Conservation (phyloP, 1,140 invertebrate genomes). For the Zeugodacus cucurbitae region DNA sequence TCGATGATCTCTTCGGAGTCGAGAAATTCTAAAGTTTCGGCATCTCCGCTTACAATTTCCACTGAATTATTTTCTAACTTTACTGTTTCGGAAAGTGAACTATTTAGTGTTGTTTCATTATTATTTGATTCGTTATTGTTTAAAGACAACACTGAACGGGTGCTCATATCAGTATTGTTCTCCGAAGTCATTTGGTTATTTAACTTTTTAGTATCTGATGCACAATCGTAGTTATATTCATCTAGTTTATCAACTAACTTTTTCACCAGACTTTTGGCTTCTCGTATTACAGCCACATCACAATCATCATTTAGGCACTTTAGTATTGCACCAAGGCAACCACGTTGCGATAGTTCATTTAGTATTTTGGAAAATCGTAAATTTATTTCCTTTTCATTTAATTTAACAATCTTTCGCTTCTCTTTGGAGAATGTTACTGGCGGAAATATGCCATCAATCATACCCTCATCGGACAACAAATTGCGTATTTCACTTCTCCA, state of each 20-base stretch:
- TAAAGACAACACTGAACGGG: background rate
- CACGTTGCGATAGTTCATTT: slow-evolving; percentile 73
- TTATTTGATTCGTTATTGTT: background rate
- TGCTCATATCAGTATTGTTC: background rate
- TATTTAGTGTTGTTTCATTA: background rate
- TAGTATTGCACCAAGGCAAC: slow-evolving; percentile 76
- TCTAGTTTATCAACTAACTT: slow-evolving; percentile 68
- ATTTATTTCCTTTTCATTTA: slow-evolving; percentile 76
- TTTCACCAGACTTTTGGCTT: slow-evolving; percentile 70
- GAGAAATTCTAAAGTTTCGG: background rate
- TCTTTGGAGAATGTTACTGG: slow-evolving; percentile 82
- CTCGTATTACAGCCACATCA: slow-evolving; percentile 76
- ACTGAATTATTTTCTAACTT: background rate
- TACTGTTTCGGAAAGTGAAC: background rate
- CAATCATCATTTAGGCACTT: slow-evolving; percentile 75
- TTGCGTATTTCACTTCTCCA: slow-evolving; percentile 77
- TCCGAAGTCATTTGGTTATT: background rate
- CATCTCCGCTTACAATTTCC: background rate
- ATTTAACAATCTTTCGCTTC: slow-evolving; percentile 77
- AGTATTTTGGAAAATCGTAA: slow-evolving; percentile 74
- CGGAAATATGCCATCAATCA: slow-evolving; percentile 82
- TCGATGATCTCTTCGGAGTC: slow-evolving; percentile 67
- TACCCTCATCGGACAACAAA: slow-evolving; percentile 77
- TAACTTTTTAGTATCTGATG: slow-evolving; percentile 41
- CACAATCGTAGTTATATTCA: slow-evolving; percentile 55